Percentiles rank a stretch among this genome's conserved stretches.
Conservation (phyloP, 2,888 invertebrate species). For the Synergus gifuensis region DNA sequence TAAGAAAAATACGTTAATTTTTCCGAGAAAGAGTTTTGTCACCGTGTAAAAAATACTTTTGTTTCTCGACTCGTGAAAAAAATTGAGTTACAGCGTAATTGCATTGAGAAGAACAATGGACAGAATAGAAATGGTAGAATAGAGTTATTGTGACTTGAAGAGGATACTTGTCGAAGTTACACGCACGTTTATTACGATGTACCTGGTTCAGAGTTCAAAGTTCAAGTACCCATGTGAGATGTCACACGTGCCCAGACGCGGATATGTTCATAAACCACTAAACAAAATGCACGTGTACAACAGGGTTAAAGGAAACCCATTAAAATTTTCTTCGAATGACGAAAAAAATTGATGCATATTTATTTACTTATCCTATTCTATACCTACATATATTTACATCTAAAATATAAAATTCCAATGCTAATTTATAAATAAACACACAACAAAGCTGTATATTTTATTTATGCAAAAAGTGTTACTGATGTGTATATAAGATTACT, state of each 20-base stretch:
- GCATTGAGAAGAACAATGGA: constrained; percentile 16
- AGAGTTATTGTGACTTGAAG: background rate
- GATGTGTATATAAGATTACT: constrained; percentile 21
- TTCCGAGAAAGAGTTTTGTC: too few relatives aligned
- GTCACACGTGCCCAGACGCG: constrained; percentile 54
- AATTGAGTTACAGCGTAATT: background rate
- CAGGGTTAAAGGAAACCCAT: constrained; percentile 45
- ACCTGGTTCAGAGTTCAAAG: constrained; percentile 52
- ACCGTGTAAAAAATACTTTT: background rate
- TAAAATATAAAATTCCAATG: too few relatives aligned
- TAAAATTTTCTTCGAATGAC: background rate
- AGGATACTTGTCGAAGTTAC: constrained; percentile 14
- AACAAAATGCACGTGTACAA: constrained; percentile 55
- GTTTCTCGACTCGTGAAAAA: background rate
- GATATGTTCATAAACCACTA: constrained; percentile 43
- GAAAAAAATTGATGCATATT: constrained; percentile 7
- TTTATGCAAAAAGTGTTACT: constrained; percentile 14
- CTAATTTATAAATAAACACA: background rate
- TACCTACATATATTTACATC: background rate
- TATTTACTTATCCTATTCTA: background rate
- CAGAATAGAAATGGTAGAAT: constrained; percentile 14
- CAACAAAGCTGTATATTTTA: background rate
- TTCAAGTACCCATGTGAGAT: constrained; percentile 55
- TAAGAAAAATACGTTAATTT: background rate
- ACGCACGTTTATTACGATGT: constrained; percentile 1